Conservation (phyloP, 2,888 invertebrate species). For the Meloe dianella region DNA sequence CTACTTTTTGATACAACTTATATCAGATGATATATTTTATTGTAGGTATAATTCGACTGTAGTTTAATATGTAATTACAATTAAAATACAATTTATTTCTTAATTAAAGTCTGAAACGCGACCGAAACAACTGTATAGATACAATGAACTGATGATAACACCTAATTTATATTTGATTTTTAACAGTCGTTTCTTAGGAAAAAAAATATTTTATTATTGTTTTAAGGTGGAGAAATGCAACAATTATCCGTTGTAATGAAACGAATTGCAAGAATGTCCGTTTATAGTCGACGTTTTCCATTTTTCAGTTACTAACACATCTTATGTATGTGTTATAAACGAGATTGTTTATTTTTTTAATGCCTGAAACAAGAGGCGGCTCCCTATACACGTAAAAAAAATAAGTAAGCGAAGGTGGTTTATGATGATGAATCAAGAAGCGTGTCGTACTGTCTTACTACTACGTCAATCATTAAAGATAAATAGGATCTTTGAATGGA, state of each 20-base stretch:
- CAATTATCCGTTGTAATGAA: no score
- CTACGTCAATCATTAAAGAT: background rate
- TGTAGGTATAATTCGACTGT: constrained; percentile 9
- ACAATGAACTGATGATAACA: background rate
- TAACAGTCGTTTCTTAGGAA: background rate
- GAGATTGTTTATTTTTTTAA: background rate
- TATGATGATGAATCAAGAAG: constrained; percentile 3
- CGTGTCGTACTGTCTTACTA: constrained; percentile 6
- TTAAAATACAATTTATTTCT: constrained; percentile 10
- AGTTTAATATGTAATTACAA: constrained; percentile 1
- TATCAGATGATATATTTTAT: constrained; percentile 33
- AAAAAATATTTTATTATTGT: no score
- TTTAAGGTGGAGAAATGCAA: no score
- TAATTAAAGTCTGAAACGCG: background rate
- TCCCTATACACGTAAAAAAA: background rate
- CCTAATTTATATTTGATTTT: background rate
- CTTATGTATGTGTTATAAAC: background rate
- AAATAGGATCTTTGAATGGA: background rate
- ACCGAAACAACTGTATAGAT: background rate
- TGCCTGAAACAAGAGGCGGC: background rate
- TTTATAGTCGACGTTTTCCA: no score
- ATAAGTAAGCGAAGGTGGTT: background rate
- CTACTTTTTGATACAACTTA: constrained; percentile 10
- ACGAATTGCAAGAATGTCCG: no score
- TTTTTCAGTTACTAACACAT: no score